Conservation (phyloP, 2,113 vertebrate genomes). For the Lamprologus speciosus region DNA sequence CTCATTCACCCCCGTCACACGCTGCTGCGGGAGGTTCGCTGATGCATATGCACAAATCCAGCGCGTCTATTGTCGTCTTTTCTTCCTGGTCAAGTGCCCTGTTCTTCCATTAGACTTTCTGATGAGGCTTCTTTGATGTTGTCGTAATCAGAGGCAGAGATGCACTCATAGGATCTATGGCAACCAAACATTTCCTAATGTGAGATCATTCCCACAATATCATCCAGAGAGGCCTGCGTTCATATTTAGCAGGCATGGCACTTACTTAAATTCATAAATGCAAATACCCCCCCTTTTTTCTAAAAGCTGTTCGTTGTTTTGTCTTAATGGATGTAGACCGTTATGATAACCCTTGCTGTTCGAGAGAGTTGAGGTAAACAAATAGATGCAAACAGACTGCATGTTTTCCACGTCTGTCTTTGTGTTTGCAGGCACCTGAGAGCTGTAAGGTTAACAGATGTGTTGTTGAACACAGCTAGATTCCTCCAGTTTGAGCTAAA, state of each 20-base stretch:
- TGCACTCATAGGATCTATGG: slow-evolving; percentile 35
- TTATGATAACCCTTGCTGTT: background rate
- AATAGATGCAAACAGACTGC: background rate
- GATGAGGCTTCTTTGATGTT: slow-evolving; percentile 66
- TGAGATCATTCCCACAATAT: slow-evolving; percentile 15
- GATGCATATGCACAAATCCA: slow-evolving; percentile 35
- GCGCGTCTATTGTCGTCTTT: slow-evolving; percentile 16
- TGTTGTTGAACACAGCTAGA: background rate
- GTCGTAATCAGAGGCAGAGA: slow-evolving; percentile 39
- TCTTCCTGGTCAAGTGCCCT: slow-evolving; percentile 47
- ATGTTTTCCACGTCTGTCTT: background rate
- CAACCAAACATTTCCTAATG: slow-evolving; percentile 26
- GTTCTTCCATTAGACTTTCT: slow-evolving; percentile 65
- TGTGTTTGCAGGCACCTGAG: background rate
- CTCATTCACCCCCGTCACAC: background rate
- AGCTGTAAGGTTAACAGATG: background rate
- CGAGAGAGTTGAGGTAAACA: background rate
- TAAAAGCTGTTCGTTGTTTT: background rate
- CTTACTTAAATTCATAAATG: slow-evolving; percentile 25
- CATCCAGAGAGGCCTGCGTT: background rate
- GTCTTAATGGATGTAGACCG: background rate
- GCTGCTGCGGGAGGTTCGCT: background rate
- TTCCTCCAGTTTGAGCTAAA: background rate
- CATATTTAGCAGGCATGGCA: background rate
- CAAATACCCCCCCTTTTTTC: background rate